Percentiles rank a stretch among this genome's conserved stretches.
Evolutionary conservation across 2,888 invertebrate genomes (phyloP).

Genomic region (Cyrtodaria siliqua): DNA sequence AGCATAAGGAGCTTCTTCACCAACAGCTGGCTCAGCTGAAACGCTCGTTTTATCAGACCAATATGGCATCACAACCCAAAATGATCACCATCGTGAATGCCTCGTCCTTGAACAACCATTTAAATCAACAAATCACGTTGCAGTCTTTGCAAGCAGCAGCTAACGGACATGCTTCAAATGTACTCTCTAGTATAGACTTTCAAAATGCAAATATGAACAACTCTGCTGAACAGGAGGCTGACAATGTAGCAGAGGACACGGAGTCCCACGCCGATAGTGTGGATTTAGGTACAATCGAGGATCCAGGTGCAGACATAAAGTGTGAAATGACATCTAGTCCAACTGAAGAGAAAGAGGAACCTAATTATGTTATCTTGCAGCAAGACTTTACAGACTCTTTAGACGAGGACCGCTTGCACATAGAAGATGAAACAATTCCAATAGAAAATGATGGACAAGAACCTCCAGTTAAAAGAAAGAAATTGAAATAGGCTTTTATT

Average conservation of each 20-base stretch:
- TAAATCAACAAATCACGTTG: slow-evolving; percentile 27
- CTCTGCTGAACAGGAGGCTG: too few species aligned
- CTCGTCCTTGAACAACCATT: slow-evolving; percentile 2
- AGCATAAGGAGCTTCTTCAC: slow-evolving; percentile 73
- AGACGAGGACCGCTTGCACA: slow-evolving; percentile 23
- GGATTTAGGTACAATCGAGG: background rate
- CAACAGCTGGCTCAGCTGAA: slow-evolving; percentile 70
- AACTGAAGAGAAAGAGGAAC: slow-evolving; percentile 1
- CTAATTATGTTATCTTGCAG: slow-evolving; percentile 21
- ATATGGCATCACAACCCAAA: slow-evolving; percentile 13
- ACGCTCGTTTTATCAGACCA: slow-evolving; percentile 44
- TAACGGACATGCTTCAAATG: too few species aligned
- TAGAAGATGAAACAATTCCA: slow-evolving; percentile 32
- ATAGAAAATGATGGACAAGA: slow-evolving; percentile 53
- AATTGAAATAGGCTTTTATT: slow-evolving; percentile 22
- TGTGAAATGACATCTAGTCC: background rate
- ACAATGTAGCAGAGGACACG: too few species aligned
- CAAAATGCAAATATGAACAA: too few species aligned
- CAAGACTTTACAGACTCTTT: slow-evolving; percentile 24
- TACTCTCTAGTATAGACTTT: too few species aligned
- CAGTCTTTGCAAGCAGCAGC: slow-evolving; percentile 19
- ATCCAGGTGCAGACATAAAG: slow-evolving; percentile 1
- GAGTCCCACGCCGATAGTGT: too few species aligned
- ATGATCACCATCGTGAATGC: slow-evolving; percentile 35
- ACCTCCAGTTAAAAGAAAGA: slow-evolving; percentile 37